Evolutionary conservation across 2,888 invertebrate species (phyloP), one percentile per base, ranked within the genome.

Genomic region (Netelia inedita): DNA sequence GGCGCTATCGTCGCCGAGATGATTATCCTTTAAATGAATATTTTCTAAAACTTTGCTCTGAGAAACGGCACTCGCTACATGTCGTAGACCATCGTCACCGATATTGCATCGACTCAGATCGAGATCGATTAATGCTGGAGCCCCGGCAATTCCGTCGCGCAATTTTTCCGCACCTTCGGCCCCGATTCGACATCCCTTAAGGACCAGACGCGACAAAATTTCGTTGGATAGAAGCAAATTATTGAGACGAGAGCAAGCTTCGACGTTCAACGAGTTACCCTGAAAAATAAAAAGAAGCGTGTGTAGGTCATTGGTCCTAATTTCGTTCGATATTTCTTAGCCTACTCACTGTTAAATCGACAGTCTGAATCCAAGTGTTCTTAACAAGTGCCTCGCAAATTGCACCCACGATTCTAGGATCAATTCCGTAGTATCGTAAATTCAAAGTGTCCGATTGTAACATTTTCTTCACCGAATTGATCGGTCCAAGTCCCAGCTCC

Each of bases 21-120:
- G 88, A 89, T 95, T 95, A 61, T 95, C 93, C 73, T 94, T 94
- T 43, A 96, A 85, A 91, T 94, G 94, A 6, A 96, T 88, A 28
- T 89, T 92, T 82, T 90, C 89, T 1, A 95, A 86, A 1, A 91
- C 88, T 14, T 87, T 72, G 80, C 94, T 94, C 10, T 90, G 90
- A 46, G 87, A 87, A 5, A 95, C 87, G 2, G 93, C 94, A 0
- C 83, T 86, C 41, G 91, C 89, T 10, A 95, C 81, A 9, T 88
- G 68, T 16, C 83, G 79, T 11, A 95, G 83, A 6, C 95, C 95
- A 35, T 93, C 91, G 81, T 94, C 93, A 3, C 93, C 94, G 50
- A 95, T 89, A 73, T 93, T 91, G 86, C 95, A 95, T 83, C 89
- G 91, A 84, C 94, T 94, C 14, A 95, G 90, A 90, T 94, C 94